A percentile compares a stretch with the other conserved stretches of the same genome.
phyloP scores from a whole-genome alignment of 64 coral and sea anemone genomes.

The Montipora capricornis region DNA sequence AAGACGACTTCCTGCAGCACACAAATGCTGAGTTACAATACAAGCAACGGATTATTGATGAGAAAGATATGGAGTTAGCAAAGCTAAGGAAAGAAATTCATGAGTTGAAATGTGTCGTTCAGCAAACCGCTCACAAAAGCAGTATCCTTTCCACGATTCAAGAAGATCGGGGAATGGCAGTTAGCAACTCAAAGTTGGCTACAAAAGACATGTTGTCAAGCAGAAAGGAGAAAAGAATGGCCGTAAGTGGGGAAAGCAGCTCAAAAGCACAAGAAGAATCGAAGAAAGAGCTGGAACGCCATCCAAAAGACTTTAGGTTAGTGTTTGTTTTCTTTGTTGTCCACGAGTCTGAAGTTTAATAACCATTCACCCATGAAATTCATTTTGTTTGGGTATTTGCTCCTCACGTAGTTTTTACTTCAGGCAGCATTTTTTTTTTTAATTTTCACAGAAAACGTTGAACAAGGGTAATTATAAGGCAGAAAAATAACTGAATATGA shows the following conservation, averaged over 20 bases:
- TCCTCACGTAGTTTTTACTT: background rate
- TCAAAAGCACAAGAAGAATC: conserved; percentile 88
- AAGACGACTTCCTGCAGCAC: conserved; percentile 93
- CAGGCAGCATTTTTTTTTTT: background rate
- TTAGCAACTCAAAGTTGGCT: background rate
- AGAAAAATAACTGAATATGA: background rate
- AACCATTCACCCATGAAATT: conserved; percentile 20
- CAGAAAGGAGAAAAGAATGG: conserved; percentile 88
- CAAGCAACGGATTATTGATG: conserved; percentile 76
- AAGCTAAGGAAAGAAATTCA: conserved; percentile 95
- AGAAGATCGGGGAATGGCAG: conserved; percentile 52
- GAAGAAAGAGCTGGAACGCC: conserved; percentile 80
- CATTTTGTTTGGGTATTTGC: conserved; percentile 34
- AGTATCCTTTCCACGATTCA: conserved; percentile 75
- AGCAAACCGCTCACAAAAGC: conserved; percentile 78
- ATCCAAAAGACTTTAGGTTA: conserved; percentile 97
- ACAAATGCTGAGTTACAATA: conserved; percentile 91
- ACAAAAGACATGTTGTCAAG: conserved; percentile 29
- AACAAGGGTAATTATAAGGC: background rate
- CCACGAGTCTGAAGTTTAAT: too few relatives aligned
- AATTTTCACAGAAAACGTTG: conserved; percentile 9
- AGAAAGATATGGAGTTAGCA: conserved; percentile 85
- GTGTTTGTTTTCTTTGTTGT: background rate
- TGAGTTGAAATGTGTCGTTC: conserved; percentile 95
- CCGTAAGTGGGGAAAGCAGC: conserved; percentile 94